Conservation (phyloP, 2,888 invertebrate genomes). For the Polyommatus icarus region DNA sequence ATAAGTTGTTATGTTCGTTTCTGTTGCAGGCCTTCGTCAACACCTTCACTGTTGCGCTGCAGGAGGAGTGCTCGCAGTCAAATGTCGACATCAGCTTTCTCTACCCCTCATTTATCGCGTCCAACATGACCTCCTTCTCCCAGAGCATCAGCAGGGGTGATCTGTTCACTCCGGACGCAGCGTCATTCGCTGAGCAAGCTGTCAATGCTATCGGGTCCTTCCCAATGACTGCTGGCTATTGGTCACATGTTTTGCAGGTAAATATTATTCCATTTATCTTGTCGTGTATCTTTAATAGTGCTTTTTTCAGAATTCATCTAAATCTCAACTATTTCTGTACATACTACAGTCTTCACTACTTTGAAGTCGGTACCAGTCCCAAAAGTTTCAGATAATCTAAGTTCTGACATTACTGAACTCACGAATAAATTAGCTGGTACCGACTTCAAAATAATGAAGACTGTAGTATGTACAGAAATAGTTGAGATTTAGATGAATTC, state of each 20-base stretch:
- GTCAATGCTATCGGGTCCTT: slow-evolving; percentile 2
- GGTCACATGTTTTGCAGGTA: not conserved
- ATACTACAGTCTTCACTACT: too few relatives aligned
- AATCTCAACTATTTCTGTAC: too few relatives aligned
- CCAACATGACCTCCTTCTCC: slow-evolving; percentile 6
- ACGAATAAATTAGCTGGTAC: too few relatives aligned
- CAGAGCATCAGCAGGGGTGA: not conserved
- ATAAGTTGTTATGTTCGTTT: not conserved
- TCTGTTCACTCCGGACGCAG: not conserved
- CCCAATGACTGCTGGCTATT: not conserved
- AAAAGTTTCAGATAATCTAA: too few relatives aligned
- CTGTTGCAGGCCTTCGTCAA: not conserved
- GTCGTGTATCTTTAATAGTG: too few relatives aligned
- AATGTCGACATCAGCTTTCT: not conserved
- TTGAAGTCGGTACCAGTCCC: too few relatives aligned
- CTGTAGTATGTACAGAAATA: too few relatives aligned
- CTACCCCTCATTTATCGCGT: not conserved
- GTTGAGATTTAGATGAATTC: too few relatives aligned
- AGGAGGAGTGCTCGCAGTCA: not conserved
- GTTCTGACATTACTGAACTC: too few relatives aligned
- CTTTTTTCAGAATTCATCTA: too few relatives aligned
- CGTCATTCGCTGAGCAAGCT: not conserved
- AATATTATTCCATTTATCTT: not conserved
- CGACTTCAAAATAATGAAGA: too few relatives aligned
- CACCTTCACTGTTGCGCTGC: not conserved